A percentile compares a stretch with the other conserved stretches of the same genome.
These are phyloP conservation scores for Rhamphomyia laevipes DNA, from an alignment of 2,888 invertebrate species.

Conservation along the genomic window DNA sequence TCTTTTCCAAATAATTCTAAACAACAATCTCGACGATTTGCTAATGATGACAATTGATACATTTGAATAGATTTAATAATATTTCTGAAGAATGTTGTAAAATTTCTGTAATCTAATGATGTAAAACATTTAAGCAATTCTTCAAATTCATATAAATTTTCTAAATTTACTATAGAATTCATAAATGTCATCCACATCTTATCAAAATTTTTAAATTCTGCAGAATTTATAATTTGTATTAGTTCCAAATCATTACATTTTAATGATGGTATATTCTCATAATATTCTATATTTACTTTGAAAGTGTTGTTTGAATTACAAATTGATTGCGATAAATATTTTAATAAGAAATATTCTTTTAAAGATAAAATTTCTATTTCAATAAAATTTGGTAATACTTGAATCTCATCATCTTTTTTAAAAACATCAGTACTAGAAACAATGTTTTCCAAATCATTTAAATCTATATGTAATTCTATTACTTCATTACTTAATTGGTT, in stretches of 20 bases:
- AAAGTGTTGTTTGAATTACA: not conserved
- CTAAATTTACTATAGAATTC: constrained; percentile 7
- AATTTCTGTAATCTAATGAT: constrained; percentile 23
- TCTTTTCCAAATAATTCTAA: constrained; percentile 5
- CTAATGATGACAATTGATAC: constrained; percentile 24
- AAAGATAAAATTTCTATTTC: constrained; percentile 8
- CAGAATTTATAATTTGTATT: constrained; percentile 17
- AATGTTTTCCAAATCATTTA: not conserved
- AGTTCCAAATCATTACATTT: constrained; percentile 21
- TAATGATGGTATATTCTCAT: constrained; percentile 22
- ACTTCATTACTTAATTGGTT: not conserved
- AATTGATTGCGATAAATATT: not conserved
- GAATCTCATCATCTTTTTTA: not conserved
- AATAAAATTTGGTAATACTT: not conserved
- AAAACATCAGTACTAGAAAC: not conserved
- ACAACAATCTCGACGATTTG: constrained; percentile 19
- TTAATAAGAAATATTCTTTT: constrained; percentile 12
- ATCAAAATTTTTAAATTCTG: constrained; percentile 17
- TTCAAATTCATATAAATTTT: constrained; percentile 14
- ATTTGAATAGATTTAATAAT: constrained; percentile 15
- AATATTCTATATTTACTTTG: constrained; percentile 12
- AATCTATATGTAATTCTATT: not conserved
- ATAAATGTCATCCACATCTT: constrained; percentile 17
- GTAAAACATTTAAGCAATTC: constrained; percentile 11
- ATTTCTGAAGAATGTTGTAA: constrained; percentile 24